Evolutionary conservation across 2,888 invertebrate genomes (phyloP), one percentile per base, ranked within the genome.

Genomic region (Elaeidobius kamerunicus): DNA sequence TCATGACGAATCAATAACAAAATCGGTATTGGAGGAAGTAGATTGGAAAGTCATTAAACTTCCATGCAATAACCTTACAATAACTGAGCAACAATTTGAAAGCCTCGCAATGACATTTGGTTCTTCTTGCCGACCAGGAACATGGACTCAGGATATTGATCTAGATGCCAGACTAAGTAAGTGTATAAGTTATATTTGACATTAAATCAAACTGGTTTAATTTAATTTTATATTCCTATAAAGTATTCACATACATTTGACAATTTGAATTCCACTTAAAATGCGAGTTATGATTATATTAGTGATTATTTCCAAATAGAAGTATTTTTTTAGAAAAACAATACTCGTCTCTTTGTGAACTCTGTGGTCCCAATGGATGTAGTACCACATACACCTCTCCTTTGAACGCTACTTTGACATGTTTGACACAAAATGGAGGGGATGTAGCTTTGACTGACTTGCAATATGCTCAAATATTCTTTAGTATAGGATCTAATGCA

Each of bases 91-190:
- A 60, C 84, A 87, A 57, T 75, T 84, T 16, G 74, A 77, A 34
- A 77, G 79, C 2, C 74, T 88, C 1, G 76, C 75, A 41, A 64
- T 69, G 1, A 86, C 83, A 75, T 89, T 90, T 75, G 76, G 78
- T 1, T 73, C 76, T 1, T 83, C 82, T 55, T 91, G 90, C 71
- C 77, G 87, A 41, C 89, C 89, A 3, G 89, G 89, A 1, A 66
- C 72, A 0, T 87, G 86, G 86, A 78, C 80, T 2, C 64, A 74
- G 15, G 80, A 83, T 56, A 56, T 61, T 0, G 68, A 73, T 0
- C 69, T 80, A 1, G 82, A 85, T 63, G 66, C 68, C 9, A 61
- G 67, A 41, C 74, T 85, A 9, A 85, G 86, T 86, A 72, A 78
- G 81, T 73, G 17, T 20, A 6, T n/a, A 3, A n/a, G 30, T 9